Conservation (phyloP, 2,797 vertebrate genomes). For the Rhynchotus rufescens region DNA sequence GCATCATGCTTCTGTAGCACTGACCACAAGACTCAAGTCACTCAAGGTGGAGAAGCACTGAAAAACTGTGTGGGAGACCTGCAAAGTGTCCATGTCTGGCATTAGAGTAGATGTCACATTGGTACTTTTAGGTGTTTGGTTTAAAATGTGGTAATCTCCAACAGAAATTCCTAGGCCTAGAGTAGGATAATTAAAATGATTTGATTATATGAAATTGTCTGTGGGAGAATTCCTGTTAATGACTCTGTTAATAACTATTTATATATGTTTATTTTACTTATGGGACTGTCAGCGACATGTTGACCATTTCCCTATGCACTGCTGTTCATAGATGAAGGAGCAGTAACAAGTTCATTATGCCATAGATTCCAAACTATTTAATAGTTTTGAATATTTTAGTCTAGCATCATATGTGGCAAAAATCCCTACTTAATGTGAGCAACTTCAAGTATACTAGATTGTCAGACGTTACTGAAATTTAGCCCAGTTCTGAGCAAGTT, state of each 20-base stretch:
- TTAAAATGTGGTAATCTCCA: neutral
- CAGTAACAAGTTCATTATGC: neutral
- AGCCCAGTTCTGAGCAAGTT: neutral
- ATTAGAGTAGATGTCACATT: neutral
- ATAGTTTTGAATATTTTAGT: neutral
- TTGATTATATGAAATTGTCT: neutral
- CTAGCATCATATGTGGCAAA: neutral
- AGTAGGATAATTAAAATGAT: neutral
- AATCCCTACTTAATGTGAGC: neutral
- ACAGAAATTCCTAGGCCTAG: neutral
- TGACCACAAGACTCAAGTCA: neutral
- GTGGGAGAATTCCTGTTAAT: neutral
- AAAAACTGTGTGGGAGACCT: accelerated
- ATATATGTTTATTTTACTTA: neutral
- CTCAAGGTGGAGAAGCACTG: neutral
- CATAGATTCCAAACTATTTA: neutral
- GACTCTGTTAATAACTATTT: neutral
- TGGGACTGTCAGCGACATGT: neutral
- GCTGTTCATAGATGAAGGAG: neutral
- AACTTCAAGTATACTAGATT: too few species aligned
- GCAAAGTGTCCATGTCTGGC: neutral
- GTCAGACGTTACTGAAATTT: too few species aligned
- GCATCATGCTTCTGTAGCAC: neutral
- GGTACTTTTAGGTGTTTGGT: neutral
- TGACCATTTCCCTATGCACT: neutral